Evolutionary conservation across 53 echinoderm and acorn worm genomes (phyloP), one percentile per base, ranked within the genome.

Genomic region (Apostichopus leukothele): DNA sequence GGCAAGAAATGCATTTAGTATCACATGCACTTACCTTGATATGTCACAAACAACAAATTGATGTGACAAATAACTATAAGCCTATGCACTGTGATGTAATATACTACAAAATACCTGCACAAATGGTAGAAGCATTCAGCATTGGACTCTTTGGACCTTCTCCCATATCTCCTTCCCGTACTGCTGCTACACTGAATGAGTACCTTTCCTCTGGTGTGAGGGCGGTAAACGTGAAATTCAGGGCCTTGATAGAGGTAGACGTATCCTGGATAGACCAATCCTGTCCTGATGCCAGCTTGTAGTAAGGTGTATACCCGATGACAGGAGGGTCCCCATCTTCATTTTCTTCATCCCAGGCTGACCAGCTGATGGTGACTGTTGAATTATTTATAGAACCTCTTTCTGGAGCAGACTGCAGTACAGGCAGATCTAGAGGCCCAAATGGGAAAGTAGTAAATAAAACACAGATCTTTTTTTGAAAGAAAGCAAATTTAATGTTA

Each of bases 21-120:
- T 39, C 39, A 39, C 39, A 39, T 39, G 39, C 39, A 3, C 3
- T 39, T 3, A 39, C 39, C 0, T 39, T 2, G 39, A 3, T 39
- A 39, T 39, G 39, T 39, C 39, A 39, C 2, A 39, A 39, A 3
- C 39, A 39, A 39, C 39, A 39, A 2, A 39, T 39, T 39, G 39
- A 39, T 39, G 39, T 39, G 3, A 39, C 39, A 39, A 39, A 39
- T 39, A 39, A 39, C 39, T 39, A 39, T 39, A 3, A 39, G 39
- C 39, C 39, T 39, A 39, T 39, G 39, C 39, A 39, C 39, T 39
- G 39, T 39, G 39, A 57, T 57, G 57, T 57, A 57, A 57, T 10
- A 57, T 57, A 39, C 57, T 57, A 57, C 57, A 57, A 9, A 57
- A 71, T 79, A 79, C 79, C 79, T 53, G 52, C 5, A 79, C 79